Conservation (phyloP, 2,113 vertebrate genomes). For the Pogona vitticeps region DNA sequence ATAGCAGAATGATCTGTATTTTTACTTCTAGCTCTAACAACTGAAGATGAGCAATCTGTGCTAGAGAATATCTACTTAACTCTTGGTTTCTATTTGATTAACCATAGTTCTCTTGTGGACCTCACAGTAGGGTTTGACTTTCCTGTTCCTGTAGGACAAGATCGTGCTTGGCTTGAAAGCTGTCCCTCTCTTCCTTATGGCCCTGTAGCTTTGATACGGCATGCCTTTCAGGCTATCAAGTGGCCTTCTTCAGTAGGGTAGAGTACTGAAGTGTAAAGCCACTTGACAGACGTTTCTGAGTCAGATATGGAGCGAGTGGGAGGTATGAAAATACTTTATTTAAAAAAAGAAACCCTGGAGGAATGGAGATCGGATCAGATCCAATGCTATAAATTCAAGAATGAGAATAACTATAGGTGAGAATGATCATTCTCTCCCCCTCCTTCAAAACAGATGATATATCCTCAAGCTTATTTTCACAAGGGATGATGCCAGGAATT, state of each 20-base stretch:
- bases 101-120: neutral
- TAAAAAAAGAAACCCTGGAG: neutral
- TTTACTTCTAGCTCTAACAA: neutral
- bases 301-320: accelerated
- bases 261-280: accelerated
- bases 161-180: slow-evolving; percentile 29
- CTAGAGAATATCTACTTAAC: neutral
- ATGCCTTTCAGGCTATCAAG: slow-evolving; percentile 20
- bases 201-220: slow-evolving; percentile 8
- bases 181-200: slow-evolving; percentile 21
- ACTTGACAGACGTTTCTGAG: accelerated
- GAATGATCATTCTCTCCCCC: neutral
- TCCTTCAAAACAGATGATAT: neutral
- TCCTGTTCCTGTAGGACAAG: too few relatives aligned
- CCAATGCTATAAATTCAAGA: neutral
- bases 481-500: neutral
- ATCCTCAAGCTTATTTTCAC: neutral
- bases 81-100: neutral
- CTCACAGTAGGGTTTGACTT: neutral
- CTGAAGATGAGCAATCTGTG: neutral
- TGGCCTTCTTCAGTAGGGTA: slow-evolving; percentile 9
- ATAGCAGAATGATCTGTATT: neutral
- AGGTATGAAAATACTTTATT: slow-evolving; percentile 4
- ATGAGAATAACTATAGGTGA: slow-evolving; percentile 32
- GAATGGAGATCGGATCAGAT: neutral